These are phyloP conservation scores for Trichechus manatus DNA, from an alignment of 2,113 vertebrate species.

Conservation along the genomic window DNA sequence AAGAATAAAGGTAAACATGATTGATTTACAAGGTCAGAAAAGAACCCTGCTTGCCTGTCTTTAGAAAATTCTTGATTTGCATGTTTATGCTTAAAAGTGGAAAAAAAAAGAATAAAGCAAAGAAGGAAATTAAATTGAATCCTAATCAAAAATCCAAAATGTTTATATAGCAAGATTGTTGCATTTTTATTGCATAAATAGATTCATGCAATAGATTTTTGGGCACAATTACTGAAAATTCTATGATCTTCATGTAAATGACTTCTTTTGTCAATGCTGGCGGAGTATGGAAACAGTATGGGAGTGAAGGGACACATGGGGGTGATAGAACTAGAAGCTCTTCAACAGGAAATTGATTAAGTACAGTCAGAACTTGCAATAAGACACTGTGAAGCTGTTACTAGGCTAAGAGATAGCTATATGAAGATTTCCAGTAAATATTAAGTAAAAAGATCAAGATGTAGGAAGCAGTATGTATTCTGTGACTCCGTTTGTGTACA, in stretches of 20 bases:
- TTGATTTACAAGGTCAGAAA: constrained; percentile 73
- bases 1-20: constrained; percentile 71
- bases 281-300: not conserved
- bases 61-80: constrained; percentile 67
- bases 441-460: not conserved
- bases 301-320: fast-evolving
- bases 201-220: not conserved
- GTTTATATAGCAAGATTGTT: not conserved
- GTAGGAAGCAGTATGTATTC: not conserved
- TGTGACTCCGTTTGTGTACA: not conserved
- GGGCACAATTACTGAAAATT: not conserved
- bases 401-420: not conserved
- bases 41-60: constrained; percentile 18
- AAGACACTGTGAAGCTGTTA: not conserved
- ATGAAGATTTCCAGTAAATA: not conserved
- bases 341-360: not conserved
- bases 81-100: constrained; percentile 36
- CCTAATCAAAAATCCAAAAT: not conserved
- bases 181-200: not conserved
- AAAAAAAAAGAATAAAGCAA: not conserved
- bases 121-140: constrained; percentile 62
- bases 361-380: not conserved
- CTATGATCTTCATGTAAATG: not conserved
- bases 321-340: not conserved
- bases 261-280: not conserved